phyloP scores from a whole-genome alignment of 2,113 vertebrate genomes.

The Python bivittatus region DNA sequence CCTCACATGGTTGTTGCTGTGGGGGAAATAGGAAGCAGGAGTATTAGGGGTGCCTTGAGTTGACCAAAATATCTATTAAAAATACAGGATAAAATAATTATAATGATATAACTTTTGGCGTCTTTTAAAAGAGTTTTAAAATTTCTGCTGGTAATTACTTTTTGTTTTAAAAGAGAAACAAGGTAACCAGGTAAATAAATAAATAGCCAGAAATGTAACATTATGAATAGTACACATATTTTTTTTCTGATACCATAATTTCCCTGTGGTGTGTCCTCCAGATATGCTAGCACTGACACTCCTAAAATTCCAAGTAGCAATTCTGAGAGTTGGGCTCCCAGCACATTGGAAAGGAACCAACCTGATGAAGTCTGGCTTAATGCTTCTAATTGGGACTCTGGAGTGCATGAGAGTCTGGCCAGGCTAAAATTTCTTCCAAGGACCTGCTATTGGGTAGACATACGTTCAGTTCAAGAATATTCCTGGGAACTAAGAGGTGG shows the following conservation, averaged over 20 bases:
- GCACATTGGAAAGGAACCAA: neutral
- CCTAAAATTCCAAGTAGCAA: neutral
- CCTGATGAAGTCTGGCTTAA: neutral
- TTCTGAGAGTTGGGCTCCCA: neutral
- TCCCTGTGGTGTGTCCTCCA: neutral
- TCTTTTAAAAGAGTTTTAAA: neutral
- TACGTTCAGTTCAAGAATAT: conserved; percentile 55
- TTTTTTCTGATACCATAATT: conserved; percentile 35
- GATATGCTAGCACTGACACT: neutral
- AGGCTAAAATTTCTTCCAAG: conserved; percentile 39
- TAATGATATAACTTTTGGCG: neutral
- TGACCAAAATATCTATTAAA: neutral
- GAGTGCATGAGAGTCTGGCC: conserved; percentile 39
- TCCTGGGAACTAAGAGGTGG: conserved; percentile 51
- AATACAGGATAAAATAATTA: neutral
- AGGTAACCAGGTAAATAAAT: neutral
- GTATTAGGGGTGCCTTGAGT: neutral
- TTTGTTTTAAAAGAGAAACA: neutral
- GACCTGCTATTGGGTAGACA: conserved; percentile 55
- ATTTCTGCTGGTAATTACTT: neutral
- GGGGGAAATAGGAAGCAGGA: neutral
- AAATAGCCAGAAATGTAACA: neutral
- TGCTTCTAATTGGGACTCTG: conserved; percentile 58
- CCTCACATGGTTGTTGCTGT: neutral
- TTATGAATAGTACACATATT: neutral